phyloP scores from a whole-genome alignment of 2,797 vertebrate species.

The Pseudochirops cupreus region DNA sequence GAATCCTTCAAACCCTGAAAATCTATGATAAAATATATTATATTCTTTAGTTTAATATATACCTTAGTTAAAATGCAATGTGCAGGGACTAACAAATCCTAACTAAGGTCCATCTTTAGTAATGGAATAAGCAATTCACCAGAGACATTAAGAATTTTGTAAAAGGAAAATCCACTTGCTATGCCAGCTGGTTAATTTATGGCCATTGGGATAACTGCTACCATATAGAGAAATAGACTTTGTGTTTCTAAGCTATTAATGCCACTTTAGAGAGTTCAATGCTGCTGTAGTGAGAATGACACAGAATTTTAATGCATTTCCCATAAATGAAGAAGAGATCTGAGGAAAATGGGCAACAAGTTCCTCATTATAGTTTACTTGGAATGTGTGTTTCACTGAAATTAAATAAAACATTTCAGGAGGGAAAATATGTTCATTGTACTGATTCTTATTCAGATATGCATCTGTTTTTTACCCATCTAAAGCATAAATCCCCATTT shows the following conservation, averaged over 20 bases:
- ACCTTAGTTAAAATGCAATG: neutral
- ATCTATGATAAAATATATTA: too few species aligned
- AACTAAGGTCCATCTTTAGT: neutral
- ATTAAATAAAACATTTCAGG: slow-evolving; percentile 19
- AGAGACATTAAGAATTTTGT: neutral
- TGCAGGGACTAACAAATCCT: neutral
- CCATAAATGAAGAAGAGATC: neutral
- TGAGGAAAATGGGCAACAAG: neutral
- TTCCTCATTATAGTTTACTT: slow-evolving; percentile 8
- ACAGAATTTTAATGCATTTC: neutral
- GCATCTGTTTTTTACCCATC: neutral
- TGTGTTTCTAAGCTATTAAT: neutral
- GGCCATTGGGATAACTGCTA: neutral
- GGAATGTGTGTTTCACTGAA: neutral
- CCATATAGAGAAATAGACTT: neutral
- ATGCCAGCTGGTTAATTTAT: neutral
- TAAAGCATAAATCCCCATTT: neutral
- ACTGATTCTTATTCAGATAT: neutral
- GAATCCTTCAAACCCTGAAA: neutral
- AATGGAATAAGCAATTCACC: neutral
- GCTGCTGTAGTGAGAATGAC: neutral
- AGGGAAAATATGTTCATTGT: neutral
- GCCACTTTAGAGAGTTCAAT: neutral
- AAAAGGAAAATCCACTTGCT: neutral
- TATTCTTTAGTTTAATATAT: neutral